Percentiles rank a stretch among this genome's conserved stretches.
Evolutionary conservation across 2,888 invertebrate genomes (phyloP).

Genomic region (Argynnis bischoffii): DNA sequence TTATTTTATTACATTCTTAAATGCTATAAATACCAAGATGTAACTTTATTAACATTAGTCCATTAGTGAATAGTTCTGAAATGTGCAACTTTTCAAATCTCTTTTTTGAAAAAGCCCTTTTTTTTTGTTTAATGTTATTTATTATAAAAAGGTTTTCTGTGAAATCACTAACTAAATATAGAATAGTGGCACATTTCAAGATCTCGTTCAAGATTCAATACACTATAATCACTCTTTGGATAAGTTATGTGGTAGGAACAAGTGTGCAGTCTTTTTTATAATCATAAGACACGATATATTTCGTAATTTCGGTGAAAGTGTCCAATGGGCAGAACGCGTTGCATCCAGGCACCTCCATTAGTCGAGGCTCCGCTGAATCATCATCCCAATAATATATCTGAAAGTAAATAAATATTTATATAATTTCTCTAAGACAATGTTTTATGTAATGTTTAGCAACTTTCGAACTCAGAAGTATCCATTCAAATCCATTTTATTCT

Average conservation of each 20-base stretch:
- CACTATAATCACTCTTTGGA: conserved; percentile 20
- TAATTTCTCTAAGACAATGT: no score
- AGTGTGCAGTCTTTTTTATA: conserved; percentile 72
- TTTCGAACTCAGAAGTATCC: no score
- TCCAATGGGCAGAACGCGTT: conserved; percentile 77
- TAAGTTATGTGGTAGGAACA: conserved; percentile 43
- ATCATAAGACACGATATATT: conserved; percentile 68
- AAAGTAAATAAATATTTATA: conserved; percentile 36
- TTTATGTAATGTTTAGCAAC: no score
- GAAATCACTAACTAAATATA: not conserved
- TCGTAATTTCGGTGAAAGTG: conserved; percentile 73
- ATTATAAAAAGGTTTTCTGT: not conserved
- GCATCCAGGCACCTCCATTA: conserved; percentile 81
- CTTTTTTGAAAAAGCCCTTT: not conserved
- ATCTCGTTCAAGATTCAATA: conserved; percentile 7
- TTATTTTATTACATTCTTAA: conserved; percentile 11
- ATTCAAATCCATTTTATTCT: no score
- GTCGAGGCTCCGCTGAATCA: conserved; percentile 72
- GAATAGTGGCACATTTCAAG: conserved; percentile 5
- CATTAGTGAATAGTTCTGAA: conserved; percentile 11
- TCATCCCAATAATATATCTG: conserved; percentile 82
- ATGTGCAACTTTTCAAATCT: not conserved
- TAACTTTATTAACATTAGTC: no score
- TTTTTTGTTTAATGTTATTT: not conserved
- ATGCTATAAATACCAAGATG: not conserved